Conservation (phyloP, 2,888 invertebrate species). For the Toxonevra muliebris region DNA sequence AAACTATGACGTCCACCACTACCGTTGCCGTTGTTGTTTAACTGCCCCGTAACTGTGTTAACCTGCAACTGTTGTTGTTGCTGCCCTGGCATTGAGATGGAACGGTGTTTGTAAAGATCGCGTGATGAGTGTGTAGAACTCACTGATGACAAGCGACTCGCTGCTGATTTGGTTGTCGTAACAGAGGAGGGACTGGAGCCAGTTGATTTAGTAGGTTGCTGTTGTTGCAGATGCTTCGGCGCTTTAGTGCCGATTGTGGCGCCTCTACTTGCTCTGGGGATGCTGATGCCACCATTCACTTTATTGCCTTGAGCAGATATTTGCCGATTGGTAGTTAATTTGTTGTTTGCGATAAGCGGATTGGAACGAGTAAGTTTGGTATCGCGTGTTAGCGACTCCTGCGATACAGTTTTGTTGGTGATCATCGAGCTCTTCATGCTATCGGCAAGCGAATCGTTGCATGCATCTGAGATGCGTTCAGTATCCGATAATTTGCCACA, state of each 20-base stretch:
- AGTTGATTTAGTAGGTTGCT: conserved; percentile 56
- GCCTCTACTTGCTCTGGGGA: conserved; percentile 32
- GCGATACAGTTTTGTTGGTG: conserved; percentile 63
- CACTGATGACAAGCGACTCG: conserved; percentile 61
- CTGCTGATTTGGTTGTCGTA: conserved; percentile 61
- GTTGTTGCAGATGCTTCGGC: conserved; percentile 49
- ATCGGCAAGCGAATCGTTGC: conserved; percentile 62
- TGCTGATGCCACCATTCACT: conserved; percentile 22
- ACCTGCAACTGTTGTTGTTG: conserved; percentile 14
- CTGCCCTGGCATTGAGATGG: conserved; percentile 60
- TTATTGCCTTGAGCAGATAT: conserved; percentile 10
- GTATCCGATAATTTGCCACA: conserved; percentile 35
- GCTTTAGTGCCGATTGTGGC: conserved; percentile 41
- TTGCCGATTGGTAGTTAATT: conserved; percentile 30
- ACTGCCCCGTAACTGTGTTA: conserved; percentile 39
- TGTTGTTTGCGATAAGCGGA: conserved; percentile 50
- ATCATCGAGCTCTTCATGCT: conserved; percentile 64
- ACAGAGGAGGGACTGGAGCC: conserved; percentile 64
- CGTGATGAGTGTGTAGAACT: conserved; percentile 62
- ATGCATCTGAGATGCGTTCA: conserved; percentile 54
- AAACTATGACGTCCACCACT: conserved; percentile 59
- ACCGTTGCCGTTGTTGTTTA: conserved; percentile 10
- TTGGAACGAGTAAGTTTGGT: conserved; percentile 55
- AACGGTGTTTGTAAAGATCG: conserved; percentile 61
- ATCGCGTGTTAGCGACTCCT: conserved; percentile 58